Conservation (phyloP, 1,140 invertebrate genomes). For the Zaprionus africanus region DNA sequence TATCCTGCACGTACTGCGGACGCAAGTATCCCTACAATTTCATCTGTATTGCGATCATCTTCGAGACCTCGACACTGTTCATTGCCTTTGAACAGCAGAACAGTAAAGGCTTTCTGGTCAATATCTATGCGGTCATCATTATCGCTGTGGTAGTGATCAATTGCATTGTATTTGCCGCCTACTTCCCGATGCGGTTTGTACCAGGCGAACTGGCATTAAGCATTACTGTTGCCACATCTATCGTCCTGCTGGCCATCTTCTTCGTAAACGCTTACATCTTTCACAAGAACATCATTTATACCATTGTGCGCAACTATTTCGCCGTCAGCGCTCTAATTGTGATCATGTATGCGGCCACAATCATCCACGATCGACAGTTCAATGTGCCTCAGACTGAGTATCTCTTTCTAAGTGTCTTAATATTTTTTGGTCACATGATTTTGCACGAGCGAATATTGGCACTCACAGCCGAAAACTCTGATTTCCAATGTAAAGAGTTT, state of each 20-base stretch:
- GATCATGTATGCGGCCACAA: conserved; percentile 71
- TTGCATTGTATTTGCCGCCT: conserved; percentile 61
- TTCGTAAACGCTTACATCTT: conserved; percentile 52
- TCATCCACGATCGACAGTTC: conserved; percentile 70
- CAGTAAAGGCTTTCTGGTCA: conserved; percentile 34
- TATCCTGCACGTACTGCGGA: conserved; percentile 54
- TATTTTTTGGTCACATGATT: conserved; percentile 71
- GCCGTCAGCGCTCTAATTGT: conserved; percentile 49
- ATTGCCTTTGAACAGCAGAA: conserved; percentile 61
- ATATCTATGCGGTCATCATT: conserved; percentile 53
- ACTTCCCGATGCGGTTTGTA: conserved; percentile 65
- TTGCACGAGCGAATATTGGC: conserved; percentile 57
- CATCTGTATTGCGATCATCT: conserved; percentile 33
- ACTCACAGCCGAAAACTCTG: conserved; percentile 1
- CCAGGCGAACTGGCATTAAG: conserved; percentile 67
- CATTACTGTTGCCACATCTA: conserved; percentile 39
- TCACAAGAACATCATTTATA: neutral
- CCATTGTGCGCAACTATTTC: conserved; percentile 50
- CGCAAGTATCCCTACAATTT: conserved; percentile 58
- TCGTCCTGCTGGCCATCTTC: conserved; percentile 53
- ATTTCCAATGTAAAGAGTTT: neutral
- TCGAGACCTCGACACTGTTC: conserved; percentile 60
- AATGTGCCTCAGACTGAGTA: conserved; percentile 67
- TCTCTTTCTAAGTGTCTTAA: conserved; percentile 57
- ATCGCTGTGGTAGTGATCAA: conserved; percentile 40